Evolutionary conservation across 1,140 invertebrate species (phyloP), one percentile per base, ranked within the genome.

Genomic region (Plodia interpunctella): DNA sequence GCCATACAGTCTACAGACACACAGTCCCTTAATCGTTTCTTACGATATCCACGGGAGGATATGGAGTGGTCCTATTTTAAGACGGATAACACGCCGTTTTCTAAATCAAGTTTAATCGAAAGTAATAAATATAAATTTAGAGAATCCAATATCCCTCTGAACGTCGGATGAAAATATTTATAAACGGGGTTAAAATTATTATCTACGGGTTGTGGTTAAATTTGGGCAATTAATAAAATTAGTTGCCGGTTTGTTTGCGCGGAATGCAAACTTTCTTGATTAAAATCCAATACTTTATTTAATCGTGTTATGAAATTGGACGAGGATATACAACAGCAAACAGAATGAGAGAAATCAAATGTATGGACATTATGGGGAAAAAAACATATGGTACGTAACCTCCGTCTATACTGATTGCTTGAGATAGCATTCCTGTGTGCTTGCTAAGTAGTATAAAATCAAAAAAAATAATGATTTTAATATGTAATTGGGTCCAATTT

Each of bases 201-300:
- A n/a, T 55, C 17, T 20, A 5, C 55, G 11, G 55, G 10, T 57
- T 32, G 57, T n/a, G 55, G 58, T 32, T 21, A 55, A 65, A 54
- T 60, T 64, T 60, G 10, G 49, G 58, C 58, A 65, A 65, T 65
- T 60, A 65, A 65, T 65, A 65, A 65, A 65, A 59, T 65, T 60
- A 60, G 54, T 59, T 56, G 57, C 25, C 49, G 20, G 49, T 53
- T 21, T 53, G 51, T 21, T 51, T 20, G 49, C 20, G 20, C 21
- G 19, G 51, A 53, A 53, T 25, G 20, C 20, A 10, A 53, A 53
- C 20, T 53, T 53, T 53, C 21, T 25, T 53, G 51, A 53, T 53
- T 53, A 25, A 21, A 53, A 53, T 53, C 51, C 28, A 53, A 53
- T 53, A 25, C n/a, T 49, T 9, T 49, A 51, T 19, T 51, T 20